Conservation (phyloP, 2,797 vertebrate species). For the Phoebastria nigripes region DNA sequence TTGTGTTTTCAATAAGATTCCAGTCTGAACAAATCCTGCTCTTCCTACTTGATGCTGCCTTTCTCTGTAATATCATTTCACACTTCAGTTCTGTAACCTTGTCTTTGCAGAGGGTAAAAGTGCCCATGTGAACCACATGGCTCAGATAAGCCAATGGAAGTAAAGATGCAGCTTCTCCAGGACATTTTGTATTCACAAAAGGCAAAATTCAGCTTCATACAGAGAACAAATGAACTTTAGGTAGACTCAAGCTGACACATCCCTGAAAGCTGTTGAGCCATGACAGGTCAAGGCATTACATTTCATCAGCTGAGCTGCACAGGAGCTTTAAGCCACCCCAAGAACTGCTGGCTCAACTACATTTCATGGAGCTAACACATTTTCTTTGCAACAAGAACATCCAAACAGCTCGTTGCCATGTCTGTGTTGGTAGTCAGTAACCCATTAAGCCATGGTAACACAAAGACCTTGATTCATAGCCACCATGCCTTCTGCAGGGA, state of each 20-base stretch:
- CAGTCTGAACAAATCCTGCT: not conserved
- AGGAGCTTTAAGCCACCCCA: not conserved
- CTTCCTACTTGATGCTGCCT: not conserved
- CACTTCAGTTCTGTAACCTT: not conserved
- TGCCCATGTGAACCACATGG: not conserved
- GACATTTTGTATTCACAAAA: not conserved
- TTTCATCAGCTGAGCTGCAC: not conserved
- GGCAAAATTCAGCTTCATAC: not conserved
- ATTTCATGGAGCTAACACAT: not conserved
- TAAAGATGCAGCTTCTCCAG: not conserved
- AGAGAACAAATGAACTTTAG: not conserved
- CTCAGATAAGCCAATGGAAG: not conserved
- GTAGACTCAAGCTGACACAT: not conserved
- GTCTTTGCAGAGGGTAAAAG: not conserved
- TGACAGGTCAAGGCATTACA: not conserved
- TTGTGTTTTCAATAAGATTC: constrained; percentile 15
- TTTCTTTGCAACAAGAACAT: not conserved
- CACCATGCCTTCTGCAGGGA: not conserved
- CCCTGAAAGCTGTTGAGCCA: not conserved
- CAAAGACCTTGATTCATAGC: not conserved
- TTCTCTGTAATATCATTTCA: not conserved
- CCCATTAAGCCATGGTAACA: not conserved
- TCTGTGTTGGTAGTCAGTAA: not conserved
- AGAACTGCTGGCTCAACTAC: not conserved
- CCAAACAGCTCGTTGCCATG: not conserved